phyloP scores from a whole-genome alignment of 2,888 invertebrate genomes.

The Cremastobaeus sp. region DNA sequence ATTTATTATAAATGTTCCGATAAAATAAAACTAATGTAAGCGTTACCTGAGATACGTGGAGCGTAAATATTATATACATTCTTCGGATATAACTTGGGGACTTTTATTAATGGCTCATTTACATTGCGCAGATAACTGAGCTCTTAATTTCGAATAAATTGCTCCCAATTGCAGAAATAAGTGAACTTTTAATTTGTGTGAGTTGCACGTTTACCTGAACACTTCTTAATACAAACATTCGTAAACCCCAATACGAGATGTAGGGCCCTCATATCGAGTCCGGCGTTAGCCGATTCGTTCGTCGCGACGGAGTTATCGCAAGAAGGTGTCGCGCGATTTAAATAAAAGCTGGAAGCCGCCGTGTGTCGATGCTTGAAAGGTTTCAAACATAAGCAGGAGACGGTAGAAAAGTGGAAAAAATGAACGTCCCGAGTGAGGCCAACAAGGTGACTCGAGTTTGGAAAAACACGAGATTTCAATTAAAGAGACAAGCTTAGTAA shows the following conservation, averaged over 20 bases:
- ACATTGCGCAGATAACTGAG: too few relatives aligned
- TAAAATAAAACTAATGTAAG: too few relatives aligned
- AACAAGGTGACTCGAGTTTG: slow-evolving; percentile 62
- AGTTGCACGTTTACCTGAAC: too few relatives aligned
- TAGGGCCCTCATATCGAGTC: slow-evolving; percentile 29
- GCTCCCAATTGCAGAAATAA: too few relatives aligned
- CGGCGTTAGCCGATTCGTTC: slow-evolving; percentile 55
- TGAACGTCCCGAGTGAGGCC: slow-evolving; percentile 50
- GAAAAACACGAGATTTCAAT: slow-evolving; percentile 82
- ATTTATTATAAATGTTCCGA: too few relatives aligned
- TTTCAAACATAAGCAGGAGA: slow-evolving; percentile 54
- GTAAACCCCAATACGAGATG: slow-evolving; percentile 8
- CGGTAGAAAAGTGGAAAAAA: slow-evolving; percentile 57
- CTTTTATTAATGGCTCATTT: too few relatives aligned
- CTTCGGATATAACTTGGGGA: too few relatives aligned
- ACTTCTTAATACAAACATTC: background rate
- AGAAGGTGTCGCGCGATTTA: slow-evolving; percentile 69
- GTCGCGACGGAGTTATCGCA: slow-evolving; percentile 67
- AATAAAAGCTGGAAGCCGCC: slow-evolving; percentile 68
- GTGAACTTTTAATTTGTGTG: too few relatives aligned
- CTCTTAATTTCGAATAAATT: too few relatives aligned
- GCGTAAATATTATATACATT: too few relatives aligned
- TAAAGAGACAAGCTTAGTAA: slow-evolving; percentile 82
- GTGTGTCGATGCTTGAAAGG: slow-evolving; percentile 61
- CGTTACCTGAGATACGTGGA: too few relatives aligned